Evolutionary conservation across 2,113 vertebrate species (phyloP).

Genomic region (Chascanopsetta lugubris): DNA sequence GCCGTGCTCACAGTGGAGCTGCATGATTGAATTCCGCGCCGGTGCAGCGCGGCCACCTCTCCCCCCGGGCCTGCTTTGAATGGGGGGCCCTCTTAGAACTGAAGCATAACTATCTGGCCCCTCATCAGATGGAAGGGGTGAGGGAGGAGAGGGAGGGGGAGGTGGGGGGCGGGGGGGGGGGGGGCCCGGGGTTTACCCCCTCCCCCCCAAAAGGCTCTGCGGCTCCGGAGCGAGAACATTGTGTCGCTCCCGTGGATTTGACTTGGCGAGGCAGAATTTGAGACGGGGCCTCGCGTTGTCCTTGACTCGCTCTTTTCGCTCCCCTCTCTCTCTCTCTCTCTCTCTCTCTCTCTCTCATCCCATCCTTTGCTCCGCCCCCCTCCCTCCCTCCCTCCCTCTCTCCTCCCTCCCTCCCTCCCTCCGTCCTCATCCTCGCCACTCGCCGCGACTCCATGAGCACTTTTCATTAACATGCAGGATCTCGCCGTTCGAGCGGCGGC

Average conservation of each 20-base stretch:
- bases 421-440: neutral
- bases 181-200: constrained; percentile 66
- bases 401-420: constrained; percentile 27
- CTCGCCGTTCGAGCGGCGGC: constrained; percentile 7
- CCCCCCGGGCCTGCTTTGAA: constrained; percentile 26
- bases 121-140: constrained; percentile 47
- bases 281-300: constrained; percentile 54
- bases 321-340: constrained; percentile 19
- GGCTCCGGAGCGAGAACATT: constrained; percentile 51
- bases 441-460: neutral
- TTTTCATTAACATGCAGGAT: neutral
- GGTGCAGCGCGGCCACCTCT: constrained; percentile 41
- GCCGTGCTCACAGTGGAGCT: no score
- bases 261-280: constrained; percentile 71
- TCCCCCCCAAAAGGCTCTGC: constrained; percentile 55
- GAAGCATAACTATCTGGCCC: constrained; percentile 63
- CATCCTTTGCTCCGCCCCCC: constrained; percentile 2
- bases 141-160: no score
- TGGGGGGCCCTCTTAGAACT: constrained; percentile 45
- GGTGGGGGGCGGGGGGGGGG: constrained; percentile 15
- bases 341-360: constrained; percentile 20
- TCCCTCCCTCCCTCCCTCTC: neutral
- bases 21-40: constrained; percentile 65
- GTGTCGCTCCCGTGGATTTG: constrained; percentile 61
- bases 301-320: constrained; percentile 49